Percentiles rank a stretch among this genome's conserved stretches.
These are phyloP conservation scores for Capitulum mitella DNA, from an alignment of 2,888 invertebrate species.

Conservation along the genomic window DNA sequence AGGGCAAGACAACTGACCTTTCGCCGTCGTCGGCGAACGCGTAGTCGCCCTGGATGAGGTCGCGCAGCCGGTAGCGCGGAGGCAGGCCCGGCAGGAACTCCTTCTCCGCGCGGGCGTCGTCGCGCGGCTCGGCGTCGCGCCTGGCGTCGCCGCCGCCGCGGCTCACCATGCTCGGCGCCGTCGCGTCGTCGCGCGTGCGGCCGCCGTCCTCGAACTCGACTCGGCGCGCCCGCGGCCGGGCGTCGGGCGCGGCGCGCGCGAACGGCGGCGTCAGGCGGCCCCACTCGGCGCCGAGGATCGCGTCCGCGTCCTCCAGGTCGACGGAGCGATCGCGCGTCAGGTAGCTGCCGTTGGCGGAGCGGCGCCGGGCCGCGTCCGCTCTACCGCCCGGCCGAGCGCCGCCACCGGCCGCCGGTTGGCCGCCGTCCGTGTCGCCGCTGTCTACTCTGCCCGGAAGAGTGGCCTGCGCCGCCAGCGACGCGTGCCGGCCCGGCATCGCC, in stretches of 20 bases:
- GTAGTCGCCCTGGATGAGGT: slow-evolving; percentile 67
- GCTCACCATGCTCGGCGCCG: background rate
- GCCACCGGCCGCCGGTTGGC: background rate
- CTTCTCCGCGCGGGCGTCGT: background rate
- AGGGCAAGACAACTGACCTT: too few relatives aligned
- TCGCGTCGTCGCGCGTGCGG: background rate
- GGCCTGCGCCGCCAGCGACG: background rate
- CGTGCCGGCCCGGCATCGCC: background rate
- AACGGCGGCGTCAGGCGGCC: background rate
- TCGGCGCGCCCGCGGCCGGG: background rate
- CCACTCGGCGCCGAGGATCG: slow-evolving; percentile 38
- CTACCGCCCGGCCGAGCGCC: background rate
- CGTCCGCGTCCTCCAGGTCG: slow-evolving; percentile 43
- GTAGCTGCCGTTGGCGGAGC: slow-evolving; percentile 53
- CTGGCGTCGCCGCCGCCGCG: background rate
- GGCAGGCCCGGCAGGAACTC: slow-evolving; percentile 49
- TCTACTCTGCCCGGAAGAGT: slow-evolving; percentile 6
- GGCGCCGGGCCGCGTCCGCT: slow-evolving; percentile 47
- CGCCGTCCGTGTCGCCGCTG: background rate
- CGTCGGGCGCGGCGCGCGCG: background rate
- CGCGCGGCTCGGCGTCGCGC: background rate
- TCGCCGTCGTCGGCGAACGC: slow-evolving; percentile 68
- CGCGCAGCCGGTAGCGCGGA: slow-evolving; percentile 65
- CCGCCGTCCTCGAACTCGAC: background rate
- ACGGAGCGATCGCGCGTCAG: slow-evolving; percentile 47